A percentile compares a stretch with the other conserved stretches of the same genome.
Conservation (phyloP, 2,113 vertebrate genomes). For the Manacus vitellinus region DNA sequence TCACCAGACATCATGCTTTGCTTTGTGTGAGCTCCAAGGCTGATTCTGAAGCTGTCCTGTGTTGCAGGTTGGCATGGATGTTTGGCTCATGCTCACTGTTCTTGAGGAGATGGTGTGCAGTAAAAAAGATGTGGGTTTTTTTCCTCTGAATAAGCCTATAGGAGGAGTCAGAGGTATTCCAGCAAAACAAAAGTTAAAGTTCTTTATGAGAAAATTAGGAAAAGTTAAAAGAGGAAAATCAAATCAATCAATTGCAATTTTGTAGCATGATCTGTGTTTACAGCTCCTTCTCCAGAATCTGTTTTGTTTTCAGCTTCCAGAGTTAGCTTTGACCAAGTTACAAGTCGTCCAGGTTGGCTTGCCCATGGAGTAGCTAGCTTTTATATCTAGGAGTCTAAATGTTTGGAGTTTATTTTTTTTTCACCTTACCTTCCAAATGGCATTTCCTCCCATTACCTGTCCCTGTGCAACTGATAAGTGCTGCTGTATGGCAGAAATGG, state of each 20-base stretch:
- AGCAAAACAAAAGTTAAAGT: neutral
- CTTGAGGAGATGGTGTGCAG: neutral
- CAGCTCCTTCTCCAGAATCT: neutral
- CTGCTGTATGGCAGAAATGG: neutral
- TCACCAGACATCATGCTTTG: neutral
- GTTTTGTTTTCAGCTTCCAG: neutral
- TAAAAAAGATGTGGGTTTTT: neutral
- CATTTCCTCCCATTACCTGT: neutral
- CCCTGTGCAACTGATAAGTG: neutral
- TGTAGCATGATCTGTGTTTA: neutral
- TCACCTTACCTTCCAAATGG: neutral
- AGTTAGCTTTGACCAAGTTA: neutral
- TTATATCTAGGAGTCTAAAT: neutral
- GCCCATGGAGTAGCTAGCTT: neutral
- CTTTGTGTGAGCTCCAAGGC: neutral
- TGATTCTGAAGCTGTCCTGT: accelerated
- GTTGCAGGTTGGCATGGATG: neutral
- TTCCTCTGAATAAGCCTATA: neutral
- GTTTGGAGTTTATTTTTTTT: neutral
- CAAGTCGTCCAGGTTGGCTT: neutral
- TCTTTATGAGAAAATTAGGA: neutral
- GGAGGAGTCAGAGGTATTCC: neutral
- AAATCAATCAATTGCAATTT: neutral
- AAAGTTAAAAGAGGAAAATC: neutral
- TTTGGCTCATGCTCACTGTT: neutral